Percentiles rank a stretch among this genome's conserved stretches.
Conservation (phyloP, 2,888 invertebrate genomes). For the Drosophila paranaensis region DNA sequence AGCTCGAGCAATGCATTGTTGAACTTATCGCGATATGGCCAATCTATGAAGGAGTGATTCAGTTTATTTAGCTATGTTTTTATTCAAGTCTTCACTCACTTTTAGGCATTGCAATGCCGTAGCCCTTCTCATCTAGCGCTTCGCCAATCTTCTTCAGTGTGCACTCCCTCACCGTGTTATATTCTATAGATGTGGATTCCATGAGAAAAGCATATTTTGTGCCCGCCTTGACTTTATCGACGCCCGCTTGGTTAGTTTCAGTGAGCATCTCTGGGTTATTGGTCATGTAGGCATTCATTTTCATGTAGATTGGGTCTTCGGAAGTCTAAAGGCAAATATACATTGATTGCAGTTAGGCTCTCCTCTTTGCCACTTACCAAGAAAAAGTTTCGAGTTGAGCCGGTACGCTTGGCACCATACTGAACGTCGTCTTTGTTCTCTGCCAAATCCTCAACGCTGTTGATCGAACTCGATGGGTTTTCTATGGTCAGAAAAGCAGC, state of each 20-base stretch:
- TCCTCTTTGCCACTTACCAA: constrained; percentile 86
- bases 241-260: constrained; percentile 86
- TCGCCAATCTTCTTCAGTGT: constrained; percentile 87
- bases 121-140: constrained; percentile 89
- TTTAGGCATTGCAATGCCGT: constrained; percentile 90
- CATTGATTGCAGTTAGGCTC: not conserved
- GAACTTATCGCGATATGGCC: constrained; percentile 89
- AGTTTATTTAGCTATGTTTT: not conserved
- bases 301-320: constrained; percentile 90
- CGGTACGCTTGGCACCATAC: constrained; percentile 93
- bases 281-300: constrained; percentile 92
- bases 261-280: constrained; percentile 86
- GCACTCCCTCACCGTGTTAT: constrained; percentile 88
- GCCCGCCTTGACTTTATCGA: constrained; percentile 83
- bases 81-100: constrained; percentile 83
- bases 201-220: constrained; percentile 90
- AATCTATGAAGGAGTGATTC: constrained; percentile 69
- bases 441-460: constrained; percentile 93
- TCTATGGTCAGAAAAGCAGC: constrained; percentile 96
- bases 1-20: constrained; percentile 93
- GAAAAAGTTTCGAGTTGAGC: constrained; percentile 95
- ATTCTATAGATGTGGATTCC: constrained; percentile 92
- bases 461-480: constrained; percentile 88
- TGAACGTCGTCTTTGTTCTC: constrained; percentile 90
- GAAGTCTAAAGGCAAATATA: constrained; percentile 86